Percentiles rank a stretch among this genome's conserved stretches.
Evolutionary conservation across 1,140 invertebrate species (phyloP).

Genomic region (Diprion similis): DNA sequence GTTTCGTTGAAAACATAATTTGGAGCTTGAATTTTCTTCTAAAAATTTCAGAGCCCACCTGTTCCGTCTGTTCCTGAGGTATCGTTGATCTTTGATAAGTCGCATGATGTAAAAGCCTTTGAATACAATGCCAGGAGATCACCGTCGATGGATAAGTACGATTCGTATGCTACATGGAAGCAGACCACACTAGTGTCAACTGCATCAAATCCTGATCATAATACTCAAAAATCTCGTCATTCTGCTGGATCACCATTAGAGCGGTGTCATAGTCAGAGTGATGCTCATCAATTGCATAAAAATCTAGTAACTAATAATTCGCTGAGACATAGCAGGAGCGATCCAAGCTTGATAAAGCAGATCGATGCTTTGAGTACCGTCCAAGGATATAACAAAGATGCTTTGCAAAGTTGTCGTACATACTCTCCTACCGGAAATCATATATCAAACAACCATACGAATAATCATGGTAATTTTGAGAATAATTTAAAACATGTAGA

Average conservation of each 20-base stretch:
- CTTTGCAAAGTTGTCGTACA: not conserved
- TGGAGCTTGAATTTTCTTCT: not conserved
- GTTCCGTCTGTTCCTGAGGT: slow-evolving; percentile 45
- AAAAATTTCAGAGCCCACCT: slow-evolving; percentile 33
- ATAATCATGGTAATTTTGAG: not conserved
- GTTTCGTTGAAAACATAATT: slow-evolving; percentile 13
- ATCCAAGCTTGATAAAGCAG: slow-evolving; percentile 9
- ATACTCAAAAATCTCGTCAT: not conserved
- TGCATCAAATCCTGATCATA: not conserved
- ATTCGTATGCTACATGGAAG: slow-evolving; percentile 46
- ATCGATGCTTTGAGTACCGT: no score
- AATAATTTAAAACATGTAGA: not conserved
- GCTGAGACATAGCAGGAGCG: not conserved
- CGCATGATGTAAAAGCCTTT: not conserved
- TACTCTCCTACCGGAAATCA: not conserved
- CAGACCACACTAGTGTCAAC: slow-evolving; percentile 17
- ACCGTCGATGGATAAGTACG: slow-evolving; percentile 11
- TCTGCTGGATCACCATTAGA: not conserved
- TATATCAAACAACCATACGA: not conserved
- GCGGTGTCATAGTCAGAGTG: not conserved
- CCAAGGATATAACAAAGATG: not conserved
- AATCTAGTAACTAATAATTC: not conserved
- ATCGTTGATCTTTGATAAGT: slow-evolving; percentile 45
- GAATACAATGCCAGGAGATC: slow-evolving; percentile 5
- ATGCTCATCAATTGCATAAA: not conserved